Evolutionary conservation across 2,888 invertebrate genomes (phyloP).

Genomic region (Chrysolina americana): DNA sequence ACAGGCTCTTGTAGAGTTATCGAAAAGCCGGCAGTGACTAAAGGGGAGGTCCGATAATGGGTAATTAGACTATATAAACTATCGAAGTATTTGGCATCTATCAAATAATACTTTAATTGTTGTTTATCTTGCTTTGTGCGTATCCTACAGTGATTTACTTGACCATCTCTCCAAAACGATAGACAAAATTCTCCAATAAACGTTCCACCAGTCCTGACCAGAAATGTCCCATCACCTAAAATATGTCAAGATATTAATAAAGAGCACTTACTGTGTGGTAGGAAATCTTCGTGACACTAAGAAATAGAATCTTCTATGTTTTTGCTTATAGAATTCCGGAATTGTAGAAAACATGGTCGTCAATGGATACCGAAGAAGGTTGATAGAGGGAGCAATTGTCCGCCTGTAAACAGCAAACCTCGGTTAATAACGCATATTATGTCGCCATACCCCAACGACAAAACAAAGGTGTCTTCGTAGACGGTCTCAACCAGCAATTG

Average conservation of each 20-base stretch:
- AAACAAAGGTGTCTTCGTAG: too few species aligned
- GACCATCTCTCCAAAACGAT: conserved; percentile 93
- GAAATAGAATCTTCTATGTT: too few species aligned
- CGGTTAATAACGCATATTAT: too few species aligned
- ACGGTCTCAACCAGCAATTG: too few species aligned
- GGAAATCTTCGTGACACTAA: too few species aligned
- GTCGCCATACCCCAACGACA: too few species aligned
- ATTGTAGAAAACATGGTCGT: too few species aligned
- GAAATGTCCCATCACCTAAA: conserved; percentile 87
- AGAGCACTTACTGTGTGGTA: too few species aligned
- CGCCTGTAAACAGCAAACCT: too few species aligned
- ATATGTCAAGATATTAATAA: not conserved
- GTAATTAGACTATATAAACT: conserved; percentile 93
- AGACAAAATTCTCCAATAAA: conserved; percentile 97
- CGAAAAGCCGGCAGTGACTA: conserved; percentile 91
- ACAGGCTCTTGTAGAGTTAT: conserved; percentile 92
- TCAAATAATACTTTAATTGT: conserved; percentile 90
- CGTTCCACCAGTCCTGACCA: conserved; percentile 94
- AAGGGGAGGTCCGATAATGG: conserved; percentile 88
- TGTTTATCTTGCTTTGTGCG: conserved; percentile 91
- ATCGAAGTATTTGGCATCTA: conserved; percentile 90
- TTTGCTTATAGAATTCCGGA: too few species aligned
- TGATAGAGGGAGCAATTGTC: too few species aligned
- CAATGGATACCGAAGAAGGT: too few species aligned
- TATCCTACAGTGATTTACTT: conserved; percentile 94